phyloP scores from a whole-genome alignment of 1,140 invertebrate species.

The Thrips palmi region DNA sequence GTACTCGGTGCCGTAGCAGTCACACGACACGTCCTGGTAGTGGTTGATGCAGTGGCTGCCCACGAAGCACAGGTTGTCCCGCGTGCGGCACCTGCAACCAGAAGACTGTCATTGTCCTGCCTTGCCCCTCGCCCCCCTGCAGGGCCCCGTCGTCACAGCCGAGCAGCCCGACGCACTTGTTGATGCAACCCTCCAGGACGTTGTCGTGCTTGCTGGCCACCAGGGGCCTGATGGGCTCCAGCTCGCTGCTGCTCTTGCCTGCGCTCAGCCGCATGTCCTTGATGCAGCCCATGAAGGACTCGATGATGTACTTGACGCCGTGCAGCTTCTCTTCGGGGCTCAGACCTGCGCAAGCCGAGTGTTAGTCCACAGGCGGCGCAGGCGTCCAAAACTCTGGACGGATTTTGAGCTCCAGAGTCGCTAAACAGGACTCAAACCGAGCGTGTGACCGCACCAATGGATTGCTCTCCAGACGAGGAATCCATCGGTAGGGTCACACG shows the following conservation, averaged over 20 bases:
- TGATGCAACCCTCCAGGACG: conserved; percentile 62
- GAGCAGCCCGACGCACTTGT: conserved; percentile 32
- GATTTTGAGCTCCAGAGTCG: too few relatives aligned
- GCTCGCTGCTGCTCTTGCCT: conserved; percentile 61
- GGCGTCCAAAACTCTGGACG: too few relatives aligned
- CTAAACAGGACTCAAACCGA: too few relatives aligned
- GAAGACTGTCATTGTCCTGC: too few relatives aligned
- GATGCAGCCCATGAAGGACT: conserved; percentile 82
- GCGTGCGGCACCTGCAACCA: conserved; percentile 39
- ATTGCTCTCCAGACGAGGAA: too few relatives aligned
- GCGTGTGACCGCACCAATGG: too few relatives aligned
- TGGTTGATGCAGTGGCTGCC: conserved; percentile 75
- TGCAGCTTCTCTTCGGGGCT: conserved; percentile 69
- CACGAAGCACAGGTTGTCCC: conserved; percentile 64
- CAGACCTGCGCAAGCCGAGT: conserved; percentile 37
- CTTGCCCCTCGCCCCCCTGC: neutral
- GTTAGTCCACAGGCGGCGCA: too few relatives aligned
- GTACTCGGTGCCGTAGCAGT: conserved; percentile 80
- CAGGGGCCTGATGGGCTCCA: conserved; percentile 55
- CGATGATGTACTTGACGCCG: conserved; percentile 76
- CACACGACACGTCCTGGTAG: conserved; percentile 66
- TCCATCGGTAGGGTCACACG: too few relatives aligned
- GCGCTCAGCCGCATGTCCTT: conserved; percentile 66
- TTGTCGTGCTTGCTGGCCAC: conserved; percentile 73
- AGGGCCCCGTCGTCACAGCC: conserved; percentile 2